Evolutionary conservation across 2,888 invertebrate genomes (phyloP).

Genomic region (Dichetophora obliterata): DNA sequence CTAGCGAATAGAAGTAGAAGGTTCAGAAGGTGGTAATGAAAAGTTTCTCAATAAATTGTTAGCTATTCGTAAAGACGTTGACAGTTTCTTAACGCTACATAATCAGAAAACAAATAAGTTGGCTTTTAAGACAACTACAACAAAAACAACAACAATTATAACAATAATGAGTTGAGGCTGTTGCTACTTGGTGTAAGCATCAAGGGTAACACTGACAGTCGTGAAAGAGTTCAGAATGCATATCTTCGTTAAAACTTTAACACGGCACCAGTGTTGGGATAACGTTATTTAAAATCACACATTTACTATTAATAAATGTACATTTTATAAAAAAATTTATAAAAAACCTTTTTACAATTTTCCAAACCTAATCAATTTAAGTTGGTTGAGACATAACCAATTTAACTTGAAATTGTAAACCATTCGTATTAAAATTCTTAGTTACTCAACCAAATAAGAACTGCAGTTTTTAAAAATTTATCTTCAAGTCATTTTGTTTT

Average conservation of each 20-base stretch:
- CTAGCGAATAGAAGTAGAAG: not conserved
- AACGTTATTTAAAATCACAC: not conserved
- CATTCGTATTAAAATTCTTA: too few relatives aligned
- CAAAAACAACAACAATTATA: constrained; percentile 32
- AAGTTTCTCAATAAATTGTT: constrained; percentile 66
- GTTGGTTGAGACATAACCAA: too few relatives aligned
- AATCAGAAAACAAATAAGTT: constrained; percentile 68
- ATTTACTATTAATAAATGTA: too few relatives aligned
- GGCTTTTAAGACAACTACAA: constrained; percentile 44
- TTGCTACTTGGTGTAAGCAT: not conserved
- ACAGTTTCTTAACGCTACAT: constrained; percentile 69
- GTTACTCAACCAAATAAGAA: too few relatives aligned
- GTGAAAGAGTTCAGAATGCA: not conserved
- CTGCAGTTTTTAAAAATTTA: too few relatives aligned
- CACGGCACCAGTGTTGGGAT: not conserved
- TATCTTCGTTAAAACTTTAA: not conserved
- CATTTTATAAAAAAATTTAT: too few relatives aligned
- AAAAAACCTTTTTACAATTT: too few relatives aligned
- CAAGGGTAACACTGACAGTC: not conserved
- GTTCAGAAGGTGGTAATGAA: constrained; percentile 43
- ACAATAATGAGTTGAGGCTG: constrained; percentile 19
- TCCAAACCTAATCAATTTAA: too few relatives aligned
- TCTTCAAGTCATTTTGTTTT: too few relatives aligned
- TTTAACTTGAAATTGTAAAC: too few relatives aligned
- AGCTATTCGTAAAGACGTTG: constrained; percentile 60